Conservation (phyloP, 2,888 invertebrate genomes). For the Torymus aiolomorphi region DNA sequence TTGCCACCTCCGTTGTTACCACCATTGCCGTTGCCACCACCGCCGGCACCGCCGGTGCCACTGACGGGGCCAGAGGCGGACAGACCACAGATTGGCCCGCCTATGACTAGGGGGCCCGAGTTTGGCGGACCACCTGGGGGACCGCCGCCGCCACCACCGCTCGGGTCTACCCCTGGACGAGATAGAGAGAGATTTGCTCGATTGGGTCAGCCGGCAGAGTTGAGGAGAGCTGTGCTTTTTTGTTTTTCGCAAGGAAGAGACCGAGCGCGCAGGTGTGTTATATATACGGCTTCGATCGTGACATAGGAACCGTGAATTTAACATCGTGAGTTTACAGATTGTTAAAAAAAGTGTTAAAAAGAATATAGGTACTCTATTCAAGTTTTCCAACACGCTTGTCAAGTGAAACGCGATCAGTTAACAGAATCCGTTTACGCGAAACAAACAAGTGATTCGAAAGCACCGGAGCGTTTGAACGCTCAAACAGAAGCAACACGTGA, state of each 20-base stretch:
- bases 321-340: no score
- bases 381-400: no score
- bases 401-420: no score
- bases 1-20: slow-evolving; percentile 63
- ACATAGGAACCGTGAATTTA: no score
- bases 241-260: slow-evolving; percentile 1
- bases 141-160: slow-evolving; percentile 39
- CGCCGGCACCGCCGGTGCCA: slow-evolving; percentile 70
- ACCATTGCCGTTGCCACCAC: slow-evolving; percentile 65
- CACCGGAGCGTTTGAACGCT: no score
- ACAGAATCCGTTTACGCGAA: no score
- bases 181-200: no score
- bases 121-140: neutral
- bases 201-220: no score
- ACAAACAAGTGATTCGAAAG: no score
- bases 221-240: neutral
- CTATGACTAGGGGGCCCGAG: slow-evolving; percentile 34
- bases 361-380: no score
- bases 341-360: no score
- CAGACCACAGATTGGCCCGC: slow-evolving; percentile 70
- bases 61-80: slow-evolving; percentile 58
- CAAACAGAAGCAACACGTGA: no score
- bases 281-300: neutral
- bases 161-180: slow-evolving; percentile 73
- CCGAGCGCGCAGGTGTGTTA: neutral